Evolutionary conservation across 1,140 invertebrate genomes (phyloP).

Genomic region (Ylistrum balloti): DNA sequence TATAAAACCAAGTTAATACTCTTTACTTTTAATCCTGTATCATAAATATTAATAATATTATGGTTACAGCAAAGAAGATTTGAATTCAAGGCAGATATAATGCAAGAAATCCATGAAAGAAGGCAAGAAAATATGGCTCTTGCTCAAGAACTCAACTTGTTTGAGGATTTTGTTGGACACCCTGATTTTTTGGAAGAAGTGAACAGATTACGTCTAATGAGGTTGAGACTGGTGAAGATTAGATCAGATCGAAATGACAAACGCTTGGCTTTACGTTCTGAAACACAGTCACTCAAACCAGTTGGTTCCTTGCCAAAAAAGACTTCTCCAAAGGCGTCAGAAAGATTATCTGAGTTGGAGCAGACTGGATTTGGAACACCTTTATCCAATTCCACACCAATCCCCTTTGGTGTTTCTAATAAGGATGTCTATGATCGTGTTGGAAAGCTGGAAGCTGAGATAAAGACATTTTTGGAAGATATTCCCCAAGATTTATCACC

Average conservation of each 20-base stretch:
- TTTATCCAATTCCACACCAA: background rate
- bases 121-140: constrained; percentile 7
- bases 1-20: background rate
- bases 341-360: background rate
- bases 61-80: constrained; percentile 33
- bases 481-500: background rate
- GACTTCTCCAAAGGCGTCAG: background rate
- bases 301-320: background rate
- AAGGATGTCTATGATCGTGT: constrained; percentile 26
- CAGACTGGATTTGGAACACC: background rate
- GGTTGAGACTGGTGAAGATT: constrained; percentile 3
- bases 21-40: background rate
- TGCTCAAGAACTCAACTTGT: background rate
- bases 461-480: constrained; percentile 34
- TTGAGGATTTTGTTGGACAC: constrained; percentile 25
- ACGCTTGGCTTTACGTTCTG: background rate
- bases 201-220: background rate
- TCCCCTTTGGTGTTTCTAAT: background rate
- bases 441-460: background rate
- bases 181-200: background rate
- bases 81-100: background rate
- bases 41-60: background rate
- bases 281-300: background rate
- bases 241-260: constrained; percentile 4
- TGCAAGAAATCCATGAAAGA: constrained; percentile 21